Conservation (phyloP, 2,888 invertebrate species). For the Erynnis tages region DNA sequence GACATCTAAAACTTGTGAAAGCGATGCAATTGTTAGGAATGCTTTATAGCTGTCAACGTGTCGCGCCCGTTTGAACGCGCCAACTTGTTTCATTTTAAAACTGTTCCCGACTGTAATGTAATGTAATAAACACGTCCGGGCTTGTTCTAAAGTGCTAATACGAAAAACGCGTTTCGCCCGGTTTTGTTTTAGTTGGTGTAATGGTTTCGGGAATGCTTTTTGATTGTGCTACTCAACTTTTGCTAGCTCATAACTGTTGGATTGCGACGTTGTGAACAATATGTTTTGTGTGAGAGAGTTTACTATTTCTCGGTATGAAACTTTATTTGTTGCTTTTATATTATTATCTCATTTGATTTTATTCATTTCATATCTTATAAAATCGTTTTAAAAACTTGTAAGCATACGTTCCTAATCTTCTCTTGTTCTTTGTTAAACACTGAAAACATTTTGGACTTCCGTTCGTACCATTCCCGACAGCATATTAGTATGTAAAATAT, state of each 20-base stretch:
- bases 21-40: conserved; percentile 70
- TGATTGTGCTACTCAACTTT: conserved; percentile 12
- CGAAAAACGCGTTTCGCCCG: conserved; percentile 6
- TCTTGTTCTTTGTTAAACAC: too few relatives aligned
- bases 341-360: too few relatives aligned
- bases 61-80: conserved; percentile 46
- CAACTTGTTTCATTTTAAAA: conserved; percentile 42
- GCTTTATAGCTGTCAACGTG: conserved; percentile 50
- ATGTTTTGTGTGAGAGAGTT: neutral
- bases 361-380: too few relatives aligned
- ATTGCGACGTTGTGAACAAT: neutral
- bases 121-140: conserved; percentile 22
- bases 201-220: conserved; percentile 16
- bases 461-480: too few relatives aligned
- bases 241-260: conserved; percentile 4
- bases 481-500: conserved; percentile 15
- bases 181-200: conserved; percentile 17
- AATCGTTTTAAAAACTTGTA: too few relatives aligned
- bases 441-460: too few relatives aligned
- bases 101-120: conserved; percentile 12
- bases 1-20: too few relatives aligned
- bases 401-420: too few relatives aligned
- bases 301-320: too few relatives aligned
- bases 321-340: too few relatives aligned
- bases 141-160: conserved; percentile 14